Evolutionary conservation across 2,888 invertebrate genomes (phyloP), one percentile per base, ranked within the genome.

Genomic region (Harmothoe impar): DNA sequence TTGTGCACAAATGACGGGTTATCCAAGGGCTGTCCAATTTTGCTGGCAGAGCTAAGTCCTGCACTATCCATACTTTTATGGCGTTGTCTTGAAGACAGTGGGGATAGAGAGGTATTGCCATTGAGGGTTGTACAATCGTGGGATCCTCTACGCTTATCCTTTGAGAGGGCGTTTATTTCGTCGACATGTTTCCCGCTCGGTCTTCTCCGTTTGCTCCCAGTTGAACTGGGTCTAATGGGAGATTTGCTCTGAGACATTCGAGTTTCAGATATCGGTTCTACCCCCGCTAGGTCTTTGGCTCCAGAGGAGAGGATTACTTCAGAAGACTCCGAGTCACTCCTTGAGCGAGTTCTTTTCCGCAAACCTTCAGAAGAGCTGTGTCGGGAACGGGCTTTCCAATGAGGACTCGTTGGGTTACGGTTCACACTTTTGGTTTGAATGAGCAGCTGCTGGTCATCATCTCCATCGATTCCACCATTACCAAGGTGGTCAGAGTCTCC

Each of bases 1-100:
- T 86, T 86, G 54, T 54, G 86, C 31, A 86, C 86, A 86, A 86
- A 86, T 86, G 86, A 86, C 54, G 86, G 86, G 56, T 86, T 86
- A 33, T 86, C 86, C 54, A 25, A 29, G 12, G 56, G 56, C 52
- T 52, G 52, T 29, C 56, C 31, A 56, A 33, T 54, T 31, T 29
- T 56, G 86, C 86, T 54, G 29, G 51, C 54, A 31, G 52, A 25
- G 12, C 17, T 52, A 20, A 86, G 15, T 20, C 86, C 86, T 29
- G 86, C 86, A 86, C 86, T 86, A 29, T 86, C 86, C 86, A 86
- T 86, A 29, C 86, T 86, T 54, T 86, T 86, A 29, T 86, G 86
- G n/a, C 86, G 86, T 25, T 86, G 86, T 56, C 86, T 20, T 52
- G 54, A 25, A 25, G 54, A 29, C n/a, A 81, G 0, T 20, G 86